Evolutionary conservation across 2,888 invertebrate species (phyloP), one percentile per base, ranked within the genome.

Genomic region (Scelioninae gen. 2): DNA sequence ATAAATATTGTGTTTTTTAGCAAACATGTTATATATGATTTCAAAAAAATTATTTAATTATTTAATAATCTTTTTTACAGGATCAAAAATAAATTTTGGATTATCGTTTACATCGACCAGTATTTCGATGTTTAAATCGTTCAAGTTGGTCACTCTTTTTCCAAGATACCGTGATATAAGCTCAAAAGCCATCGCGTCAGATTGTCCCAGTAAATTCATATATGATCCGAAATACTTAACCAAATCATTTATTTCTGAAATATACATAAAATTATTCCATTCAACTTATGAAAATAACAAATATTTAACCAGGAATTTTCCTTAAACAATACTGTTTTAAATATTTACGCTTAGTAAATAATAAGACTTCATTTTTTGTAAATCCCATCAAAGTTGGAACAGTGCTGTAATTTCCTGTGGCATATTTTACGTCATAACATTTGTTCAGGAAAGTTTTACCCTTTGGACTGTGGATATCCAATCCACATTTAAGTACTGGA

Each of bases 371-470:
- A 37, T 50, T 35, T 11, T 28, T 61, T 6, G 25, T 53, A 41
- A 75, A 48, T 57, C 69, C 60, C 13, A 63, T 58, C 33, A 61
- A 22, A n/a, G 65, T 57, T 22, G 68, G 68, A 16, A 68, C 52
- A 31, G 5, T 16, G 6, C 11, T 39, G 15, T 39, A 39, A 39
- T 13, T 39, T 39, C 39, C 33, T n/a, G n/a, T n/a, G 4, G 2
- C 4, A 33, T 33, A 33, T 33, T 33, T 33, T n/a, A n/a, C 33
- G n/a, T n/a, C 9, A 33, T 33, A 33, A 33, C 33, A 33, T 9
- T 33, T n/a, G 1, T 33, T 33, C n/a, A 33, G 4, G n/a, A 33
- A 33, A 1, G n/a, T 33, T 1, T 9, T 33, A 1, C n/a, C 33
- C 4, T n/a, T n/a, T n/a, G 33, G 33, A 33, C 33, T 33, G 4